Evolutionary conservation across 2,797 vertebrate genomes (phyloP), one percentile per base, ranked within the genome.

Genomic region (Poecilia velifera): DNA sequence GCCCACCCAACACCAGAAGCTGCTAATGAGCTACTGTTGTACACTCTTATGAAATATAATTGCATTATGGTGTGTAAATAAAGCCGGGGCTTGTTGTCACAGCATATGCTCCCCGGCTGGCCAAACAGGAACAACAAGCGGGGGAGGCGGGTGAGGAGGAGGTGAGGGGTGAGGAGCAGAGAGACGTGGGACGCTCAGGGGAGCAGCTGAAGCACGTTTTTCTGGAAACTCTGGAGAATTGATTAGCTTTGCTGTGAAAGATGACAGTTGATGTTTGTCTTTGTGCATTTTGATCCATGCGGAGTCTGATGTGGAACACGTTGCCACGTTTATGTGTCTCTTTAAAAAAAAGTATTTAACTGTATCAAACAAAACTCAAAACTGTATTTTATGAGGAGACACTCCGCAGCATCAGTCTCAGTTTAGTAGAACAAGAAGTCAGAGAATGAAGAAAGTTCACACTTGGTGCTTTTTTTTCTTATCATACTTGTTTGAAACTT

Each of bases 11-110:
- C 93, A 96, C 96, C 94, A 96, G 95, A 93, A 95, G 95, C 95
- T 95, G 95, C 95, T 97, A 97, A 97, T 97, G 97, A 98, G 97
- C 97, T 98, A 97, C 98, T 98, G 96, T 97, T 97, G 97, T 98
- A 97, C 97, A 97, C 97, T 98, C 96, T 97, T 96, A 97, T 97
- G 93, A 96, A 96, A 96, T 97, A 97, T 98, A 98, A 98, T 97
- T 98, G 97, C 97, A 97, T 97, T 96, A 96, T 93, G 95, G 96
- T 98, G 95, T 96, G 97, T 97, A 97, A 98, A 97, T 98, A 98
- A 97, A 97, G 96, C 94, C 95, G 95, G 96, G 96, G 95, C 96
- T 96, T 98, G 97, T 97, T 98, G 96, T 97, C 97, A 96, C 95
- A 97, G 96, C 96, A 96, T 97, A 95, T 97, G 96, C 92, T 96